Percentiles rank a stretch among this genome's conserved stretches.
These are phyloP conservation scores for Saccostrea glomerata DNA, from an alignment of 1,140 invertebrate genomes.

Conservation along the genomic window DNA sequence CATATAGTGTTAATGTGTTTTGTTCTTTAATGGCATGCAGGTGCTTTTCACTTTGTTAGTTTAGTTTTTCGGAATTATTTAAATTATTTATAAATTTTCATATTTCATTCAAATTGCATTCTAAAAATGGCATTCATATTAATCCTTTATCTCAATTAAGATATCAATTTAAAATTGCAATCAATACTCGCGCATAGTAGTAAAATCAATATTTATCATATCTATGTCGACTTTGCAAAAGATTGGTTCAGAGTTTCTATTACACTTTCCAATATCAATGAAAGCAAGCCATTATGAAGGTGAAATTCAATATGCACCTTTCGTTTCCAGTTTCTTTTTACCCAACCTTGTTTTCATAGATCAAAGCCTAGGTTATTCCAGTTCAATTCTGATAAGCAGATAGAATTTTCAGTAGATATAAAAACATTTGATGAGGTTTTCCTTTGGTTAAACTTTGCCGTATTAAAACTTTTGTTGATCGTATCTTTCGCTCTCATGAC, in stretches of 20 bases:
- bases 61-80: neutral
- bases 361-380: slow-evolving; percentile 12
- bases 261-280: neutral
- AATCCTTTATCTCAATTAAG: neutral
- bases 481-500: neutral
- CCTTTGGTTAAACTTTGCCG: neutral
- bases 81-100: neutral
- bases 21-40: neutral
- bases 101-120: neutral
- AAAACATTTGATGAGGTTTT: neutral
- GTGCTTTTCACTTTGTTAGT: neutral
- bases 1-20: neutral
- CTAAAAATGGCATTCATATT: neutral
- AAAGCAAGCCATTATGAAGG: neutral
- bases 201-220: slow-evolving; percentile 19
- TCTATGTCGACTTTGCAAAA: neutral
- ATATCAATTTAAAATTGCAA: neutral
- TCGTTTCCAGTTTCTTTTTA: neutral
- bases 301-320: slow-evolving; percentile 16
- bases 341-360: slow-evolving; percentile 27
- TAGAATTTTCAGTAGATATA: neutral
- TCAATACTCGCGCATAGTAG: neutral
- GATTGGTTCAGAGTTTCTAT: neutral
- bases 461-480: neutral
- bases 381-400: slow-evolving; percentile 1